A percentile compares a stretch with the other conserved stretches of the same genome.
phyloP scores from a whole-genome alignment of 2,888 invertebrate species.

The Cyclophora albipunctata region DNA sequence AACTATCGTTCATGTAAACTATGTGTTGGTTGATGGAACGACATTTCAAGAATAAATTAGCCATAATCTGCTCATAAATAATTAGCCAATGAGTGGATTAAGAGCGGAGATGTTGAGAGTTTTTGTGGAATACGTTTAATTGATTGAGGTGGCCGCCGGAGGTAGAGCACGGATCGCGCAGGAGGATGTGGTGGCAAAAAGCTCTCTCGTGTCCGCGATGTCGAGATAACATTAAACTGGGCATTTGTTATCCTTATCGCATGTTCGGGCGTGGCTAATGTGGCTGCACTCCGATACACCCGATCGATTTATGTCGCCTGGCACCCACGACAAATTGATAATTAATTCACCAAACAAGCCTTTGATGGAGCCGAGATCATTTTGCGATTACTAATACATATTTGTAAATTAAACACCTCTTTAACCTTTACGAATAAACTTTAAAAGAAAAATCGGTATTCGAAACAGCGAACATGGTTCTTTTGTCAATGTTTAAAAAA shows the following conservation, averaged over 20 bases:
- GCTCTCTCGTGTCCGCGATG: conserved; percentile 72
- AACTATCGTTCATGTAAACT: conserved; percentile 27
- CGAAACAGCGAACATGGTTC: too few species aligned
- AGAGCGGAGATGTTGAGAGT: conserved; percentile 4
- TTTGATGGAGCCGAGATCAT: conserved; percentile 71
- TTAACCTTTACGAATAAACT: conserved; percentile 1
- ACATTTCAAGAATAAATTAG: conserved; percentile 14
- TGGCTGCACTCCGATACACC: conserved; percentile 64
- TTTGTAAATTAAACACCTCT: conserved; percentile 6
- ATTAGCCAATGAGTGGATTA: conserved; percentile 21
- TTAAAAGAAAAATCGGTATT: not conserved
- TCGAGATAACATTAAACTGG: conserved; percentile 73
- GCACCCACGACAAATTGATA: conserved; percentile 75
- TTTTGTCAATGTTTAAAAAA: too few species aligned
- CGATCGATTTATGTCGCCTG: conserved; percentile 74
- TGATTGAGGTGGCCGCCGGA: conserved; percentile 33
- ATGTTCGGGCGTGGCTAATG: conserved; percentile 70
- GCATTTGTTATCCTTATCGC: conserved; percentile 75
- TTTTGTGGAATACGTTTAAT: conserved; percentile 24
- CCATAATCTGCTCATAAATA: conserved; percentile 16
- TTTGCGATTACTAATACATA: conserved; percentile 41
- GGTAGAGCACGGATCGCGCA: conserved; percentile 40
- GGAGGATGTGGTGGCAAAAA: conserved; percentile 72
- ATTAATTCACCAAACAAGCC: conserved; percentile 66
- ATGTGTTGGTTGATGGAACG: conserved; percentile 13